Evolutionary conservation across 2,888 invertebrate genomes (phyloP).

Genomic region (Orthosia gothica): DNA sequence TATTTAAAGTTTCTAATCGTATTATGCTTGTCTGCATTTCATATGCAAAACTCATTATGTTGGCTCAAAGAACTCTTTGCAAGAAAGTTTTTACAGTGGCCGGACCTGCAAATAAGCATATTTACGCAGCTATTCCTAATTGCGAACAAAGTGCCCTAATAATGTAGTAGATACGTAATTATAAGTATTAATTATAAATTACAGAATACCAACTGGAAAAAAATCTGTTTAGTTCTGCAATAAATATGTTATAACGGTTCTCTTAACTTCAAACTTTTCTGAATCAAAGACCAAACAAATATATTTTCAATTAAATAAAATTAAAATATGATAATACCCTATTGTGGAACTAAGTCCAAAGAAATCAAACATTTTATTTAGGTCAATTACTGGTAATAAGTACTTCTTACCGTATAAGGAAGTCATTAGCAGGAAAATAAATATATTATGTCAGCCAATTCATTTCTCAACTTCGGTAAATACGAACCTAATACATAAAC

Average conservation of each 20-base stretch:
- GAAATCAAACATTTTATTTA: background rate
- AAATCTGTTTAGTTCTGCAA: background rate
- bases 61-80: slow-evolving; percentile 32
- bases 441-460: background rate
- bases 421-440: background rate
- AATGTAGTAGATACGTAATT: background rate
- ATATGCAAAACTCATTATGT: slow-evolving; percentile 47
- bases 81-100: slow-evolving; percentile 1
- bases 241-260: background rate
- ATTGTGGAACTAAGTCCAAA: background rate
- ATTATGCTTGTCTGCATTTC: slow-evolving; percentile 41
- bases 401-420: background rate
- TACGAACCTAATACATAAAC: background rate
- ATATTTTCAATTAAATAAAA: no score
- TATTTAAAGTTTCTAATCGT: slow-evolving; percentile 45
- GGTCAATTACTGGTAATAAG: background rate
- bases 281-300: no score
- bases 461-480: background rate
- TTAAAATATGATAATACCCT: no score
- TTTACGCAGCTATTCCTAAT: background rate
- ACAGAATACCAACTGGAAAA: background rate
- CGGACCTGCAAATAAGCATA: slow-evolving; percentile 1
- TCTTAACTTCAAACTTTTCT: background rate
- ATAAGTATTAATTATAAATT: no score
- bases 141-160: background rate